Evolutionary conservation across 2,797 vertebrate species (phyloP).

Genomic region (Danio aesculapii): DNA sequence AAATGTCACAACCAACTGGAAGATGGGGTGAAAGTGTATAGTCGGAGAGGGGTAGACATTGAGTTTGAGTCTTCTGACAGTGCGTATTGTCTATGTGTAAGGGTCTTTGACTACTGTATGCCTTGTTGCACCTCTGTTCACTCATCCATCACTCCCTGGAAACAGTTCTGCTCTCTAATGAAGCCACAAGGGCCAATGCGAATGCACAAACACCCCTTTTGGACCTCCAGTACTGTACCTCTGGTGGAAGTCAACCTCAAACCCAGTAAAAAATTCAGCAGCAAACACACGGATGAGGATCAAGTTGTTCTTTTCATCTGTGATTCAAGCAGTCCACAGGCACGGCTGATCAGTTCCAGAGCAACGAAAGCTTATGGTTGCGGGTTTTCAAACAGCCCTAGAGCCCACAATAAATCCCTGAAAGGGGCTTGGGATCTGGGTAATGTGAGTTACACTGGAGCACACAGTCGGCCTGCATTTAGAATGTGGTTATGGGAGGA

Average conservation of each 20-base stretch:
- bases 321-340: conserved; percentile 33
- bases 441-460: conserved; percentile 46
- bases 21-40: not conserved
- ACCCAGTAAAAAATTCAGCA: conserved; percentile 29
- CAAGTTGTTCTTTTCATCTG: conserved; percentile 39
- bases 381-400: conserved; percentile 25
- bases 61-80: conserved; percentile 26
- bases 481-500: conserved; percentile 39
- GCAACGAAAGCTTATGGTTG: conserved; percentile 44
- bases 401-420: conserved; percentile 47
- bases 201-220: not conserved
- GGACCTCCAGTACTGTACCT: conserved; percentile 49
- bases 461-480: conserved; percentile 28
- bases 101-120: conserved; percentile 19
- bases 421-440: conserved; percentile 41
- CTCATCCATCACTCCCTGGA: conserved; percentile 55
- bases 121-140: conserved; percentile 41
- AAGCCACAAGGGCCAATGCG: conserved; percentile 54
- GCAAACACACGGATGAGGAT: conserved; percentile 31
- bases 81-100: conserved; percentile 25
- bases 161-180: conserved; percentile 48
- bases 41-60: not conserved
- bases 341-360: conserved; percentile 34
- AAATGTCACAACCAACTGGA: conserved; percentile 1
- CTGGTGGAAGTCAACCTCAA: conserved; percentile 43